Percentiles rank a stretch among this genome's conserved stretches.
These are phyloP conservation scores for Dysmachus trigonus DNA, from an alignment of 2,888 invertebrate genomes.

Conservation along the genomic window DNA sequence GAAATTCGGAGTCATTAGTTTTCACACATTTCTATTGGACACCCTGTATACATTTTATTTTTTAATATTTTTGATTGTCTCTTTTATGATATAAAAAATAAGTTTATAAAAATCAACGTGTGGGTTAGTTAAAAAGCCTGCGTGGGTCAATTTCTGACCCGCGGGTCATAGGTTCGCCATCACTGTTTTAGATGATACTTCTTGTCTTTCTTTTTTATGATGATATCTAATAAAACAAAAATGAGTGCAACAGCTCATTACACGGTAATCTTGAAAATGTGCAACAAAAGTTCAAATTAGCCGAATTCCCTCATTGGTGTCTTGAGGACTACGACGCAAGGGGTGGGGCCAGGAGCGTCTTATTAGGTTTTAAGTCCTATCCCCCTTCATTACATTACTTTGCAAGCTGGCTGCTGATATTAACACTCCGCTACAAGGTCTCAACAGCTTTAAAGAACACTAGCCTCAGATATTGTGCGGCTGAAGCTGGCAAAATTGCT, in stretches of 20 bases:
- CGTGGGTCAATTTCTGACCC: too few species aligned
- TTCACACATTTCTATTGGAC: too few species aligned
- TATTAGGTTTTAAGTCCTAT: constrained; percentile 2
- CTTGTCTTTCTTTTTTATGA: too few species aligned
- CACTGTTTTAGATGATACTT: too few species aligned
- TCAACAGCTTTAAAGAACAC: constrained; percentile 30
- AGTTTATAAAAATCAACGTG: too few species aligned
- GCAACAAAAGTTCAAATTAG: neutral
- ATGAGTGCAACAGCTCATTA: neutral
- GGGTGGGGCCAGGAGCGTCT: neutral
- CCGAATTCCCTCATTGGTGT: neutral
- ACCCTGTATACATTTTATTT: too few species aligned
- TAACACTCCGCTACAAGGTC: constrained; percentile 25
- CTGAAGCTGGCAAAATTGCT: constrained; percentile 9
- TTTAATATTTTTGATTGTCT: too few species aligned
- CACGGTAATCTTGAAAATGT: neutral
- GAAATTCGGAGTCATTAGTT: too few species aligned
- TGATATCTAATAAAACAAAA: neutral
- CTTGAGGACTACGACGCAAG: neutral
- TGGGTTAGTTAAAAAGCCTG: too few species aligned
- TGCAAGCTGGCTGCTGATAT: constrained; percentile 14
- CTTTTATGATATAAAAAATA: too few species aligned
- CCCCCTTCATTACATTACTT: constrained; percentile 6
- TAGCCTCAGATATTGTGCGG: constrained; percentile 8
- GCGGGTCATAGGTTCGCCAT: too few species aligned